These are phyloP conservation scores for Prionailurus viverrinus DNA, from an alignment of 2,113 vertebrate species.

Conservation along the genomic window DNA sequence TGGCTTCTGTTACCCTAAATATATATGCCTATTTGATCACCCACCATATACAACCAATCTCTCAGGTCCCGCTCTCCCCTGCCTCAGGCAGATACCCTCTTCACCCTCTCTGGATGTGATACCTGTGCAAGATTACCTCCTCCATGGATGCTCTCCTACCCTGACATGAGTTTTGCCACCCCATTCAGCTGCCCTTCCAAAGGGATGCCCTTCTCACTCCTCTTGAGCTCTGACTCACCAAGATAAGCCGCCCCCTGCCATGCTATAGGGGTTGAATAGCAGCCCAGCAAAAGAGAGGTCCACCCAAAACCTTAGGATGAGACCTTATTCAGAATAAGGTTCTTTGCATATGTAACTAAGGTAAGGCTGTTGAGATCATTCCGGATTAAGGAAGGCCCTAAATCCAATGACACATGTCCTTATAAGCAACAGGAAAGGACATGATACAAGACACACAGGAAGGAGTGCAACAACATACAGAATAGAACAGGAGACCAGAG, in stretches of 20 bases:
- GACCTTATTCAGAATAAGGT: background rate
- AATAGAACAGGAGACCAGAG: background rate
- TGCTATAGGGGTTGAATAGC: background rate
- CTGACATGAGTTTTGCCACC: background rate
- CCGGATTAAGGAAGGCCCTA: background rate
- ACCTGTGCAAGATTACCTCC: background rate
- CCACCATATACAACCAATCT: background rate
- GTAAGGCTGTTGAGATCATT: background rate
- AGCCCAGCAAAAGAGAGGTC: background rate
- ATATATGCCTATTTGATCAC: background rate
- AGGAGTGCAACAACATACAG: rapidly evolving
- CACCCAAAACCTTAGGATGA: background rate
- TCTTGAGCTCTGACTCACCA: background rate
- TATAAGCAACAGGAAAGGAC: background rate
- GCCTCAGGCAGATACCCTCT: background rate
- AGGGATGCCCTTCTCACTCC: background rate
- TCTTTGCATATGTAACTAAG: background rate
- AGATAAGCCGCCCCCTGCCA: background rate
- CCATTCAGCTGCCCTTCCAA: background rate
- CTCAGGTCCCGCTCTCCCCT: rapidly evolving
- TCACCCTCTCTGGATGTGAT: background rate
- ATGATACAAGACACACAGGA: background rate
- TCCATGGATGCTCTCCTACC: background rate
- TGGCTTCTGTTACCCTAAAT: background rate
- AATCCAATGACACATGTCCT: background rate